These are phyloP conservation scores for Sinocyclocheilus anshuiensis DNA, from an alignment of 2,113 vertebrate genomes.

Conservation along the genomic window DNA sequence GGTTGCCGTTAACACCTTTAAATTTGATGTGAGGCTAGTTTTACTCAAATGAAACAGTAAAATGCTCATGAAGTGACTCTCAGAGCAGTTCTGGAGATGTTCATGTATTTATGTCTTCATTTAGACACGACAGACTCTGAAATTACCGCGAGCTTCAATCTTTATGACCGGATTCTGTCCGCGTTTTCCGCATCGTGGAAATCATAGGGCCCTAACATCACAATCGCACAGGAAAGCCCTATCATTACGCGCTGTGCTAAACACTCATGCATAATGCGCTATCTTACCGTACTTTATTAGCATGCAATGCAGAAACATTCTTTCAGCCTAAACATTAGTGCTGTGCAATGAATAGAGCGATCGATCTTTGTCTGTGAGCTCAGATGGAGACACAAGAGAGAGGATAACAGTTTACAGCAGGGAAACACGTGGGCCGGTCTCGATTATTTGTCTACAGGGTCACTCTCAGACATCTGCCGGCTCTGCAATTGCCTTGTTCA, in stretches of 20 bases:
- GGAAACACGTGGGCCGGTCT: constrained; percentile 90
- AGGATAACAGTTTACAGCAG: constrained; percentile 89
- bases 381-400: constrained; percentile 76
- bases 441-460: constrained; percentile 90
- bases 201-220: neutral
- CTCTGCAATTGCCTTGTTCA: constrained; percentile 99
- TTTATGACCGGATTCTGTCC: too few relatives aligned
- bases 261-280: constrained; percentile 32
- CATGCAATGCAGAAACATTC: constrained; percentile 19
- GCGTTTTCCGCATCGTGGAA: too few relatives aligned
- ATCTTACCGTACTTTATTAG: constrained; percentile 31
- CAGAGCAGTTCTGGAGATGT: too few relatives aligned
- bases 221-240: neutral
- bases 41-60: too few relatives aligned
- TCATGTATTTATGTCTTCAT: too few relatives aligned
- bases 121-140: too few relatives aligned
- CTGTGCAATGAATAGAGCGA: neutral
- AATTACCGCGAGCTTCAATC: too few relatives aligned
- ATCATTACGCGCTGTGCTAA: neutral
- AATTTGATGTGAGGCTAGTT: too few relatives aligned
- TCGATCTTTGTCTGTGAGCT: neutral
- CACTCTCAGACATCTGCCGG: constrained; percentile 97
- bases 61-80: too few relatives aligned
- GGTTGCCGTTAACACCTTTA: too few relatives aligned
- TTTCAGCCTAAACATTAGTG: neutral